Conservation (phyloP, 2,797 vertebrate genomes). For the Peromyscus attwateri region DNA sequence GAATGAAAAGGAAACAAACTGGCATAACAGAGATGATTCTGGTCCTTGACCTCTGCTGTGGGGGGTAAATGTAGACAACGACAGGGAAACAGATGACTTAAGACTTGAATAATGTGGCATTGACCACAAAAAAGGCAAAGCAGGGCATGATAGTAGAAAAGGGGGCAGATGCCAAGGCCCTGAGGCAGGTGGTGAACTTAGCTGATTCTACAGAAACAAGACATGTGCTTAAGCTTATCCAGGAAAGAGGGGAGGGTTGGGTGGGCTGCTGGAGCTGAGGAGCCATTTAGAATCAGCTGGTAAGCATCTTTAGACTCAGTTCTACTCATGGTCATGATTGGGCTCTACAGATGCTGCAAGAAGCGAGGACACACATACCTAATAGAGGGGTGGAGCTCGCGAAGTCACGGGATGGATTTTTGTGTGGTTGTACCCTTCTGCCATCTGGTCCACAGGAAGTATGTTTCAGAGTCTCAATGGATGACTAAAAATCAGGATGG, state of each 20-base stretch:
- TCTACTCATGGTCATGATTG: background rate
- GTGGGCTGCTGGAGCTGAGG: background rate
- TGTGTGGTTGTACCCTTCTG: background rate
- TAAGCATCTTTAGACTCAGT: background rate
- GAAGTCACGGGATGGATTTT: background rate
- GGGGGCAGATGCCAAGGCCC: background rate
- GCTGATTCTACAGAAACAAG: background rate
- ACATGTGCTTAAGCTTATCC: background rate
- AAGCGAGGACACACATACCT: background rate
- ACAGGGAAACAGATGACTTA: background rate
- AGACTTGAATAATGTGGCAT: too few species aligned
- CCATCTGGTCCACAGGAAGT: background rate
- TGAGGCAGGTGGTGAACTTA: background rate
- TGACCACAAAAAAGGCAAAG: fast-evolving
- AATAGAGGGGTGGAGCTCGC: background rate
- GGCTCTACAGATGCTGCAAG: background rate
- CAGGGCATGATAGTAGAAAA: background rate
- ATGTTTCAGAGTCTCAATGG: background rate
- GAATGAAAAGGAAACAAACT: background rate
- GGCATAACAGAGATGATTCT: background rate
- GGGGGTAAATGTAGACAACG: background rate
- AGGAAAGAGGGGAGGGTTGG: background rate
- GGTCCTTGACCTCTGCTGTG: too few species aligned
- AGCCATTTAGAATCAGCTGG: background rate
- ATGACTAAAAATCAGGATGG: background rate